These are phyloP conservation scores for Solea solea DNA, from an alignment of 2,113 vertebrate species.

Conservation along the genomic window DNA sequence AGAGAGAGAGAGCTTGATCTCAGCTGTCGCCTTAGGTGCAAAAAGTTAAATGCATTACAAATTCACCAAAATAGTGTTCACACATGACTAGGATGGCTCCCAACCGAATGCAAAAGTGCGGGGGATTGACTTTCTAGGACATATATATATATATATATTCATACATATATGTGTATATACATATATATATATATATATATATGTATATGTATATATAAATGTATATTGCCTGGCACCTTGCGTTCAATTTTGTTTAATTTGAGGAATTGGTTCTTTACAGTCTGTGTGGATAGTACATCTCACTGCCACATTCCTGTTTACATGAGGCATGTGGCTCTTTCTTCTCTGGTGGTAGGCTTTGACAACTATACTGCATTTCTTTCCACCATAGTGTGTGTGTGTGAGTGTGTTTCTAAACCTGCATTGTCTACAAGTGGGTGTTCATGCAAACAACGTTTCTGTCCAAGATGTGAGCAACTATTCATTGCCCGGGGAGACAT, in stretches of 20 bases:
- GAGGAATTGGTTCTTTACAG: no score
- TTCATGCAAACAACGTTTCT: constrained; percentile 58
- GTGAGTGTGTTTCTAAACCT: constrained; percentile 37
- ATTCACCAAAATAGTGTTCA: constrained; percentile 41
- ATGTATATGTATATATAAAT: no score
- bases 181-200: not conserved
- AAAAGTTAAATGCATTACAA: constrained; percentile 49
- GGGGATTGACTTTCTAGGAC: constrained; percentile 11
- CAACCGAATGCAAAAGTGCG: constrained; percentile 45
- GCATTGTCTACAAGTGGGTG: constrained; percentile 43
- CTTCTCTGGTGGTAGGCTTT: not conserved
- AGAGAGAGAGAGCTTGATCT: constrained; percentile 1
- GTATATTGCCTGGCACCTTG: no score
- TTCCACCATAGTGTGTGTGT: constrained; percentile 1
- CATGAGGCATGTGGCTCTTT: no score
- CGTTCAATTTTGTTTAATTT: no score
- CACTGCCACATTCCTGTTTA: no score
- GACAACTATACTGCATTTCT: not conserved
- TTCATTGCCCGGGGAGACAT: constrained; percentile 54
- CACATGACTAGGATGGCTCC: constrained; percentile 34
- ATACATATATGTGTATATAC: not conserved
- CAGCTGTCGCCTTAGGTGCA: constrained; percentile 35
- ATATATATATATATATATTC: not conserved
- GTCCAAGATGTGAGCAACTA: constrained; percentile 46
- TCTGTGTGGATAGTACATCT: no score